Evolutionary conservation across 2,797 vertebrate species (phyloP).

Genomic region (Sebastes variabilis): DNA sequence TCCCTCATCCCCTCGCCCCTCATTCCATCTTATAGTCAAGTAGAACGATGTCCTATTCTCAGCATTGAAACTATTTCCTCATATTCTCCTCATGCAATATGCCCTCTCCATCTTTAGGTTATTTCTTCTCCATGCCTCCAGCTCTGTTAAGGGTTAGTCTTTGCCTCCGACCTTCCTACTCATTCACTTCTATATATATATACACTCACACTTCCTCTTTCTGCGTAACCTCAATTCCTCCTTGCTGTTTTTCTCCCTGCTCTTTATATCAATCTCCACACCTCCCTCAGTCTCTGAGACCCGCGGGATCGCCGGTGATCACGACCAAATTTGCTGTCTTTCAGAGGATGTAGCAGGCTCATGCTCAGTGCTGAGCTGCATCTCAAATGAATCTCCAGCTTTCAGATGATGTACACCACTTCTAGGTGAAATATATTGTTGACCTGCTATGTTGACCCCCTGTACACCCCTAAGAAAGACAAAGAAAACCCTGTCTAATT

Average conservation of each 20-base stretch:
- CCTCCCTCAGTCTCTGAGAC: background rate
- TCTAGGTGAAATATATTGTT: no score
- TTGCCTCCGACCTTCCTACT: conserved; percentile 47
- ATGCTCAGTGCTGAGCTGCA: background rate
- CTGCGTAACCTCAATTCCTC: conserved; percentile 30
- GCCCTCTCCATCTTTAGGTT: conserved; percentile 27
- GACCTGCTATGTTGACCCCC: no score
- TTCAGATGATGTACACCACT: background rate
- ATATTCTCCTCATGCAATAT: conserved; percentile 24
- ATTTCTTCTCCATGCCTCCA: conserved; percentile 35
- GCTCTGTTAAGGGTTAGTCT: conserved; percentile 54
- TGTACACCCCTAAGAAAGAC: background rate
- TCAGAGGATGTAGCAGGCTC: background rate
- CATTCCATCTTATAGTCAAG: conserved; percentile 24
- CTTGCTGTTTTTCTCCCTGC: conserved; percentile 6
- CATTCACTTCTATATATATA: conserved; percentile 6
- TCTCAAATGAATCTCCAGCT: background rate
- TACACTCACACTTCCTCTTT: background rate
- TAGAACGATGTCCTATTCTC: conserved; percentile 57
- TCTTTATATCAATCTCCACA: background rate
- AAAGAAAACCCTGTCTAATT: background rate
- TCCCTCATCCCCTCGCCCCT: background rate
- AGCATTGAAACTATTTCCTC: conserved; percentile 19
- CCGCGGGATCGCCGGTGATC: background rate
- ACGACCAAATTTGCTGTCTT: background rate